Evolutionary conservation across 1,140 invertebrate genomes (phyloP).

Genomic region (Drosophila burlai): DNA sequence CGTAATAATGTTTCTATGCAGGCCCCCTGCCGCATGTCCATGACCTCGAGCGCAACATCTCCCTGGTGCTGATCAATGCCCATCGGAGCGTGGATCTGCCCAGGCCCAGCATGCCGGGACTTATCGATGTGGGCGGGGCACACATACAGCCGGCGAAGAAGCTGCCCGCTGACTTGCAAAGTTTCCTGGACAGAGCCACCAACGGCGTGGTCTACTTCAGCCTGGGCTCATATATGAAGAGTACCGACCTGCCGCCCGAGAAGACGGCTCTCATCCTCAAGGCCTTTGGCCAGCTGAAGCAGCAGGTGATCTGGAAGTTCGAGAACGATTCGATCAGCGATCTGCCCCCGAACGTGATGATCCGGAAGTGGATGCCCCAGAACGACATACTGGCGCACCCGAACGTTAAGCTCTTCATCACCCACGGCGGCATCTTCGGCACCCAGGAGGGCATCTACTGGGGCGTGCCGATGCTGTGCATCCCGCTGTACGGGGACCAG

Average conservation of each 20-base stretch:
- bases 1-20: constrained; percentile 1
- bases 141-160: constrained; percentile 85
- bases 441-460: constrained; percentile 89
- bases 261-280: constrained; percentile 85
- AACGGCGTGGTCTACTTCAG: constrained; percentile 88
- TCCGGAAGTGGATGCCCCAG: constrained; percentile 90
- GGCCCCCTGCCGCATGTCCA: constrained; percentile 81
- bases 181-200: constrained; percentile 86
- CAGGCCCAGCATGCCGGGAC: constrained; percentile 85
- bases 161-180: constrained; percentile 83
- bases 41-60: constrained; percentile 86
- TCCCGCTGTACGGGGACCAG: constrained; percentile 89
- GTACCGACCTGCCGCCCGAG: constrained; percentile 85
- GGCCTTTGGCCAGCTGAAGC: constrained; percentile 87
- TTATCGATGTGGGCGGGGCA: constrained; percentile 86
- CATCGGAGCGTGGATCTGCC: constrained; percentile 86
- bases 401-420: constrained; percentile 87
- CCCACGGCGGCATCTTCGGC: constrained; percentile 89
- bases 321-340: constrained; percentile 84
- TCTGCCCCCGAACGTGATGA: constrained; percentile 87
- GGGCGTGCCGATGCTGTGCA: constrained; percentile 88
- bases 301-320: constrained; percentile 89
- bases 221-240: constrained; percentile 87
- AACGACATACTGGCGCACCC: constrained; percentile 86
- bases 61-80: constrained; percentile 87